Evolutionary conservation across 2,888 invertebrate genomes (phyloP), one percentile per base, ranked within the genome.

Genomic region (Tetranychus piercei): DNA sequence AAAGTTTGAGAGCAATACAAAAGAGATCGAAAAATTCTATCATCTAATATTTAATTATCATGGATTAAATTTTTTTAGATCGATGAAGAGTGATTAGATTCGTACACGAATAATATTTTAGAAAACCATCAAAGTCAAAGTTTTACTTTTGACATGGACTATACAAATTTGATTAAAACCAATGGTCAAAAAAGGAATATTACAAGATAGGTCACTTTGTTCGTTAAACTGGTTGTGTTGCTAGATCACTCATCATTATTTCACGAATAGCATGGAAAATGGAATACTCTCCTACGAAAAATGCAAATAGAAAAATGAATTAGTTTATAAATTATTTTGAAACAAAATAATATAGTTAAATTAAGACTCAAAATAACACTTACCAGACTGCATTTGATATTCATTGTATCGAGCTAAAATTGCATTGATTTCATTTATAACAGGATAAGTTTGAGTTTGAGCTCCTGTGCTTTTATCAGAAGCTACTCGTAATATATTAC

Each of bases 201-300:
- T 34, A 34, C 34, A 34, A 55, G 55, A 55, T 9, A 55, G 55
- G 55, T 15, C 15, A 15, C 9, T 9, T 55, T 69, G 34, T 69
- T 20, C 69, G 1, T 22, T 69, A 11, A 20, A 22, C 3, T 22
- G n/a, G 34, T 23, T 69, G 67, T n/a, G 55, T 2, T 55, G 15
- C 34, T 22, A 69, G 20, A 11, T 71, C 71, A 44, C 43, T 71
- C 34, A 71, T 65, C 74, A 76, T 74, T 64, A 76, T 71, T 20
- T 95, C 94, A 77, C 92, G 87, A 72, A 95, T 89, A 23, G 94
- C 92, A 45, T 94, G 93, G 83, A 90, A 94, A 74, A 95, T 87
- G 20, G 92, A 91, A 82, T 94, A 94, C 81, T 94, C 93, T 80
- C 85, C 84, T 75, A 74, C n/a, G 70, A 72, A 64, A 73, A 71